phyloP scores from a whole-genome alignment of 2,797 vertebrate genomes.

The Gobionotothen gibberifrons region DNA sequence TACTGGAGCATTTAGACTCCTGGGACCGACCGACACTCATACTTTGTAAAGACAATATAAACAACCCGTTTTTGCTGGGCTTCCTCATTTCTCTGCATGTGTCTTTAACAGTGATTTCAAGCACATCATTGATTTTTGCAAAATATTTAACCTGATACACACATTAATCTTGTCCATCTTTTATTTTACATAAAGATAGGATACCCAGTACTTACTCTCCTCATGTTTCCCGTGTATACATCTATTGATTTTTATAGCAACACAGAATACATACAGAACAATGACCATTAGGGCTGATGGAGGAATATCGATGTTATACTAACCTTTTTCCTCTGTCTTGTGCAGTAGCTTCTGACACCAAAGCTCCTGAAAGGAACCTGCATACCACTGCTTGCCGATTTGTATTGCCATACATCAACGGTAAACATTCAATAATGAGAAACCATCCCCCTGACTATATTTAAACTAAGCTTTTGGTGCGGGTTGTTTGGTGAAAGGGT shows the following conservation, averaged over 20 bases:
- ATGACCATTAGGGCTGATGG: slow-evolving; percentile 65
- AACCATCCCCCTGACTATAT: background rate
- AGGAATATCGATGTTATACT: slow-evolving; percentile 60
- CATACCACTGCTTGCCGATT: background rate
- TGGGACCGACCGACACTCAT: background rate
- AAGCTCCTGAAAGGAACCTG: slow-evolving; percentile 29
- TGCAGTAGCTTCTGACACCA: slow-evolving; percentile 34
- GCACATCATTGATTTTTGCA: slow-evolving; percentile 52
- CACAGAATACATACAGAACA: slow-evolving; percentile 58
- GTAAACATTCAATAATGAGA: slow-evolving; percentile 31
- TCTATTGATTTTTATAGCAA: slow-evolving; percentile 67
- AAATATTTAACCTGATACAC: slow-evolving; percentile 49
- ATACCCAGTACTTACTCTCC: slow-evolving; percentile 50
- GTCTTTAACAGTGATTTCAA: slow-evolving; percentile 27
- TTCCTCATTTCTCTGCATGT: slow-evolving; percentile 12
- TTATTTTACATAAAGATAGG: slow-evolving; percentile 64
- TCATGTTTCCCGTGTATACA: slow-evolving; percentile 62
- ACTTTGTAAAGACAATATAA: slow-evolving; percentile 1
- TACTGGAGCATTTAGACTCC: background rate
- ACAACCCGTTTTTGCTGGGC: background rate
- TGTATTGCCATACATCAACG: slow-evolving; percentile 5
- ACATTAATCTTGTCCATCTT: slow-evolving; percentile 64
- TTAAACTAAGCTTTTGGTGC: slow-evolving; percentile 16
- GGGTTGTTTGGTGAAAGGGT: slow-evolving; percentile 15
- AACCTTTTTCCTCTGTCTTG: slow-evolving; percentile 32